Base-by-base conservation (phyloP, 1,140 invertebrate species). In the Phocides pigmalion region DNA sequence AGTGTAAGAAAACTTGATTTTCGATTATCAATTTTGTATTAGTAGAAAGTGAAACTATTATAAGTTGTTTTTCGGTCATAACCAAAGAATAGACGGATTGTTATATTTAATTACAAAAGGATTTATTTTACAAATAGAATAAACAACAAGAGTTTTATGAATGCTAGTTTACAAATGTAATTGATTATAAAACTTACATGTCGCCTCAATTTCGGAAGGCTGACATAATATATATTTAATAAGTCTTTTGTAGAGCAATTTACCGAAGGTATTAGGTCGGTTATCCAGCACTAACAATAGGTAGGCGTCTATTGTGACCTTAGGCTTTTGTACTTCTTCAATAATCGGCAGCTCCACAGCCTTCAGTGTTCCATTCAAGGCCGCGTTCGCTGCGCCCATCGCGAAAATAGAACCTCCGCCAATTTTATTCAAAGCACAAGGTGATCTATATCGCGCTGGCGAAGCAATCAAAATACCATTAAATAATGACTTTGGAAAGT, bases 341-440 rank as follows among this genome's bases (percentile, higher is more conserved):
- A 59, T 58, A 59, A 59, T 35, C 54, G 54, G 54, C 16, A 25
- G 16, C 25, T 46, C 41, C 41, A 46, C 22, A 50, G 59, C 62
- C 53, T 65, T 65, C 65, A 39, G 42, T 50, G 58, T 68, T 50
- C 39, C 39, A 35, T 8, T 62, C 68, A 72, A 68, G 69, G 69
- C 46, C 69, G 69, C 56, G 28, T 56, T 32, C 44, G 46, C 69
- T 68, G 69, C 69, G 62, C 69, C 65, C 51, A 68, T 64, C 65
- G 49, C 54, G 41, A 58, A 58, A 58, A 58, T 58, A 58, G 54
- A 58, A 58, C 41, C 54, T 46, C 41, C 20, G 53, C 39, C 47
- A 44, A 69, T 58, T n/a, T n/a, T n/a, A 3, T 70, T 56, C 58
- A 62, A 67, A 67, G 51, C 50, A 62, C 59, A 67, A 53, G 50